phyloP scores from a whole-genome alignment of 1,140 invertebrate species.

The Ladona fulva region DNA sequence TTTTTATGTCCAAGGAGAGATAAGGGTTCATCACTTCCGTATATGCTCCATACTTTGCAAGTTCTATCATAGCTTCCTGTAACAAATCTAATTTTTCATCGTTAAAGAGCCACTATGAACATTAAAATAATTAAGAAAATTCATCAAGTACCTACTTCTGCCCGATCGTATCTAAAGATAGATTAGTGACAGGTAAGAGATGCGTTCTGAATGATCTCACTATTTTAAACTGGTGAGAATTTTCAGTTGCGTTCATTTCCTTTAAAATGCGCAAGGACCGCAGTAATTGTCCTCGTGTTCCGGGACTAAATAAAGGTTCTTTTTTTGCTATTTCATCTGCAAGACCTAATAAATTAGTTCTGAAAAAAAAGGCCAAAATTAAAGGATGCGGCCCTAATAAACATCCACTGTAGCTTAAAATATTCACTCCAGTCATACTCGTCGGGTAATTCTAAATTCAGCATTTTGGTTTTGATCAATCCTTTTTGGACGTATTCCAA shows the following conservation, averaged over 20 bases:
- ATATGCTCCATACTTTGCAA: conserved; percentile 73
- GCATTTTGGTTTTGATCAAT: conserved; percentile 47
- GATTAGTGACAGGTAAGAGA: conserved; percentile 67
- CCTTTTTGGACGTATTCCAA: conserved; percentile 48
- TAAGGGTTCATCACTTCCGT: conserved; percentile 56
- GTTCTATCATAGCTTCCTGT: conserved; percentile 77
- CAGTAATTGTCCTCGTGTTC: conserved; percentile 44
- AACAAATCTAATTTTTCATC: conserved; percentile 50
- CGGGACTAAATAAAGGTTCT: conserved; percentile 45
- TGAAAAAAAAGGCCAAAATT: conserved; percentile 28
- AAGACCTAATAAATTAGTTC: conserved; percentile 46
- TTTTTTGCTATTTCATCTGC: conserved; percentile 38
- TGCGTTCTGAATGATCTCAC: conserved; percentile 62
- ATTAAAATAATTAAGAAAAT: conserved; percentile 15
- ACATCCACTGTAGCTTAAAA: neutral
- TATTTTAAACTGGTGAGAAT: conserved; percentile 52
- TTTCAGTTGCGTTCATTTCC: conserved; percentile 39
- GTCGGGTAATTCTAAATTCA: conserved; percentile 48
- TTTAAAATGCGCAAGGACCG: conserved; percentile 43
- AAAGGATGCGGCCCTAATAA: neutral
- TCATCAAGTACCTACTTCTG: conserved; percentile 39
- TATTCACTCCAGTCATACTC: conserved; percentile 36
- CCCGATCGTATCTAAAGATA: conserved; percentile 60
- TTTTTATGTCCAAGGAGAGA: conserved; percentile 66
- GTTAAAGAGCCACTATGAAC: neutral